phyloP scores from a whole-genome alignment of 2,888 invertebrate species.

The Cylindroiulus punctatus region DNA sequence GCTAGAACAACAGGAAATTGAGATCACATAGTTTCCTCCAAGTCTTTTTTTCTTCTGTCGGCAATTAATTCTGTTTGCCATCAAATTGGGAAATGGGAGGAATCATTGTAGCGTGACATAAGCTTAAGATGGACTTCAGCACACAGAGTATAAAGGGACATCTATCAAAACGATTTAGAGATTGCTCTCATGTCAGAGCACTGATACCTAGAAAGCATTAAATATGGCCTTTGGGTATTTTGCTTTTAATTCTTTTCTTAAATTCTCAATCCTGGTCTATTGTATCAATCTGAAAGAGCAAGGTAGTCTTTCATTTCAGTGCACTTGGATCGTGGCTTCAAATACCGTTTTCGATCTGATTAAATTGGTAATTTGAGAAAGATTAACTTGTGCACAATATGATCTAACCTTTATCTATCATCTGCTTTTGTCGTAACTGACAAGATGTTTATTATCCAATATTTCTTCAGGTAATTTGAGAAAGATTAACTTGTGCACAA shows the following conservation, averaged over 20 bases:
- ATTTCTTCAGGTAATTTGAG: no score
- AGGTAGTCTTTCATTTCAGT: no score
- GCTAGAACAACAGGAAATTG: conserved; percentile 18
- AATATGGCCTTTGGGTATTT: neutral
- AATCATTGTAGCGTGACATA: conserved; percentile 18
- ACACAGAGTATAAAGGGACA: neutral
- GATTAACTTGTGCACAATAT: no score
- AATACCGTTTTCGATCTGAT: no score
- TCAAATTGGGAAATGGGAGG: neutral
- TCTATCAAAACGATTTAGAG: conserved; percentile 18
- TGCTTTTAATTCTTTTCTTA: neutral
- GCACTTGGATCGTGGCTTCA: no score
- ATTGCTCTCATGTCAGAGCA: neutral
- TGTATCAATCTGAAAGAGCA: no score
- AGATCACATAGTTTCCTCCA: neutral
- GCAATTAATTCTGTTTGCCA: conserved; percentile 11
- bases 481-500: no score
- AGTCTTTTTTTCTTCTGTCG: conserved; percentile 15
- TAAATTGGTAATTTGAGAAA: no score
- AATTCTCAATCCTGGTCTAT: no score
- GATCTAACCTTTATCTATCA: no score
- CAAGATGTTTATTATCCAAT: no score
- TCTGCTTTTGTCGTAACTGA: no score
- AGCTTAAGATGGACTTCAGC: neutral
- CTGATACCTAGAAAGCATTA: neutral